Evolutionary conservation across 1,140 invertebrate species (phyloP), one percentile per base, ranked within the genome.

Genomic region (Papilio helenus): DNA sequence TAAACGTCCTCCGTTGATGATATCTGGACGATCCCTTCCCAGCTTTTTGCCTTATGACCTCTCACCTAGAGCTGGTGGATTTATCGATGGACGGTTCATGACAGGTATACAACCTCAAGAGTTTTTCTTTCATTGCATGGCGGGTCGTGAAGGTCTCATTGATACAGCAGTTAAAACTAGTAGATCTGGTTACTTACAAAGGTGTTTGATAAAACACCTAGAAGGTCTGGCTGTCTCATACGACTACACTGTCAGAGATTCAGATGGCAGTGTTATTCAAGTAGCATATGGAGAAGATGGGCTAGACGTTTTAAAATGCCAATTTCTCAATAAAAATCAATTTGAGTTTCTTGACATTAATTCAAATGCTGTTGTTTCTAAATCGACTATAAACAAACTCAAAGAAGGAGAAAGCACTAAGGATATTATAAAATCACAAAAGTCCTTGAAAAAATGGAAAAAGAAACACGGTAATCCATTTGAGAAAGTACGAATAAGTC

Each of bases 41-140:
- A 99, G 98, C 86, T 99, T 99, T 91, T 94, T 95, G n/a, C 96
- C 97, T 0, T 99, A 98, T 88, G 99, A 99, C 88, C 96, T 97
- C 18, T 96, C 97, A 0, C 99, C 99, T 0, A 95, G 98, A 89
- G 98, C 99, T 39, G 99, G 99, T 58, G 99, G 99, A 18, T 99
- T 99, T 90, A 98, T 99, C 51, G 97, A 98, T 86, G 98, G 98
- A 3, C 95, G 99, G 42, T 99, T 99, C 88, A 97, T 99, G 96
- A 99, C 99, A 0, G 99, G 99, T 77, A 98, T 99, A 82, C 96
- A 98, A 88, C 99, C 99, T 0, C 98, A 99, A 94, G 99, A 99
- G 90, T 99, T 99, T 89, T 99, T 99, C 94, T 99, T 99, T 94
- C 99, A 99, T 96, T 99, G 99, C 91, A 99, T 99, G 99, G 99